Conservation (phyloP, 2,888 invertebrate genomes). For the Plagodis dolabraria region DNA sequence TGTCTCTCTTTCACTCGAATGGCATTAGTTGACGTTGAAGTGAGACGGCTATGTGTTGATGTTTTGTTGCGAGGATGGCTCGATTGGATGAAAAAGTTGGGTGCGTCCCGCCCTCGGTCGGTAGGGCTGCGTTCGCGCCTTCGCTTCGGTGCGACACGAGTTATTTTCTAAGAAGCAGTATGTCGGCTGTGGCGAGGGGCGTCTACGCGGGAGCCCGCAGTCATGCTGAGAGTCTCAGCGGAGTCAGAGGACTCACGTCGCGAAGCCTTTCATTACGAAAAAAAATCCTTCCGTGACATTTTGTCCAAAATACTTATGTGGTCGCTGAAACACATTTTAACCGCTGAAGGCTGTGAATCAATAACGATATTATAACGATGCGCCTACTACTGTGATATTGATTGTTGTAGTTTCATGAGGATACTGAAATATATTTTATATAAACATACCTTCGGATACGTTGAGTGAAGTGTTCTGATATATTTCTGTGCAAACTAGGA, state of each 20-base stretch:
- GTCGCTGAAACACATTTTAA: conserved; percentile 47
- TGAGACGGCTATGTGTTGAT: conserved; percentile 49
- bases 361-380: conserved; percentile 71
- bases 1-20: conserved; percentile 47
- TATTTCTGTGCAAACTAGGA: conserved; percentile 52
- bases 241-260: conserved; percentile 80
- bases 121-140: conserved; percentile 78
- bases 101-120: conserved; percentile 71
- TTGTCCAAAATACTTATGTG: conserved; percentile 67
- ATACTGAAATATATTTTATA: conserved; percentile 70
- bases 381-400: conserved; percentile 73
- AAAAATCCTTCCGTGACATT: conserved; percentile 74
- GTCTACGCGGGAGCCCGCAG: conserved; percentile 83
- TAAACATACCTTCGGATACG: conserved; percentile 46
- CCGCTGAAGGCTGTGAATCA: conserved; percentile 49
- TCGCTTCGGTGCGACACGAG: conserved; percentile 62
- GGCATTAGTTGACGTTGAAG: conserved; percentile 40
- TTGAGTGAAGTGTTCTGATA: conserved; percentile 74
- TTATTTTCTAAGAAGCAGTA: conserved; percentile 79
- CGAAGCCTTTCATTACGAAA: conserved; percentile 73
- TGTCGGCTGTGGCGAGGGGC: conserved; percentile 79
- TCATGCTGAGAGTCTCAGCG: conserved; percentile 83
- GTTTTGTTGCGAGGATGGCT: conserved; percentile 45
- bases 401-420: conserved; percentile 64
- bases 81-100: conserved; percentile 78